Evolutionary conservation across 1,140 invertebrate genomes (phyloP).

Genomic region (Drosophila bocqueti): DNA sequence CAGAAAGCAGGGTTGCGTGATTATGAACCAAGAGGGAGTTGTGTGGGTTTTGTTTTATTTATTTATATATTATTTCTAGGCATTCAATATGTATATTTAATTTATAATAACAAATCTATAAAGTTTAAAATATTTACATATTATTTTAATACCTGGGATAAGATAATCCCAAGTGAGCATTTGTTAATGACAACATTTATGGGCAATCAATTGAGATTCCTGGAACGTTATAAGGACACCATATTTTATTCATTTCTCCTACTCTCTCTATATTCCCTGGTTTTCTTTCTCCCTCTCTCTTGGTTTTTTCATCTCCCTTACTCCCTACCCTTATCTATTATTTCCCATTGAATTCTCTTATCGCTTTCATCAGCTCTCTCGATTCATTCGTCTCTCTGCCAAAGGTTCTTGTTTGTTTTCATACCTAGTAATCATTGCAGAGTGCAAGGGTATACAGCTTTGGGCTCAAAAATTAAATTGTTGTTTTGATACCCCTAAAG

Average conservation of each 20-base stretch:
- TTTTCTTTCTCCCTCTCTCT: not conserved
- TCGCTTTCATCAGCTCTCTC: slow-evolving; percentile 25
- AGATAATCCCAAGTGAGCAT: not conserved
- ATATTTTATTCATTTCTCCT: not conserved
- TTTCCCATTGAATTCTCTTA: slow-evolving; percentile 15
- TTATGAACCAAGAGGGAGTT: not conserved
- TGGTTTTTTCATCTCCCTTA: not conserved
- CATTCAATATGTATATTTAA: not conserved
- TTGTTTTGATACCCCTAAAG: no score
- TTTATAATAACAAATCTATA: not conserved
- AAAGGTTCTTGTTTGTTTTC: slow-evolving; percentile 12
- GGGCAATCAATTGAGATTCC: not conserved
- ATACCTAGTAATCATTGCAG: not conserved
- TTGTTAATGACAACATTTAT: slow-evolving; percentile 7
- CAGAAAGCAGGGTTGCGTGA: not conserved
- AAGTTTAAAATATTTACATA: not conserved
- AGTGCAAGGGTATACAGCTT: not conserved
- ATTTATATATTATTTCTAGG: no score
- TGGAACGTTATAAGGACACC: not conserved
- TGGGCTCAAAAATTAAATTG: no score
- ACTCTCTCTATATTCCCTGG: not conserved
- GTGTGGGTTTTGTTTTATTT: no score
- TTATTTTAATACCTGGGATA: not conserved
- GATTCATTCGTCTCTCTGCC: slow-evolving; percentile 48
- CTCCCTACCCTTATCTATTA: slow-evolving; percentile 12